Base-by-base conservation (phyloP, 2,797 vertebrate species). In the Lepilemur ruficaudatus region DNA sequence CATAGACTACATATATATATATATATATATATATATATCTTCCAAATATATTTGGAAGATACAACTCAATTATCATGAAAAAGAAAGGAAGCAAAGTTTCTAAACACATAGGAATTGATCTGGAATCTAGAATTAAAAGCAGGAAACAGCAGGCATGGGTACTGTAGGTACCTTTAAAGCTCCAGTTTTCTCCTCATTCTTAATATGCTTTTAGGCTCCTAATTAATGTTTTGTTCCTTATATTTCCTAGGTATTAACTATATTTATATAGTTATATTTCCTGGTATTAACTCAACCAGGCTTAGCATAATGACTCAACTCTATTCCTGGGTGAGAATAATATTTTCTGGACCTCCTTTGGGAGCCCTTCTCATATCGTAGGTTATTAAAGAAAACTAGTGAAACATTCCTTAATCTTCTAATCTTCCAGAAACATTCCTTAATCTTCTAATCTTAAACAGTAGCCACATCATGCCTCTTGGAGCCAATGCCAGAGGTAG, bases 291-390 rank as follows among this genome's bases (percentile, higher is more conserved):
- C 13, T 25, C 72, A 1, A 57, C 18, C 32, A 23, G 35, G 5
- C 14, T 43, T 57, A 70, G n/a, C 30, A 35, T 63, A 92, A 90
- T 70, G 25, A 86, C 15, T 14, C 7, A 38, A 78, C 18, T 76
- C 2, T 78, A 18, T 87, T 46, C 23, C 43, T 70, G 7, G 13
- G 30, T 84, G 18, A 84, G 50, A 81, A 80, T 50, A 90, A 11
- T 57, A 65, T 59, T 88, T 94, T 84, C 38, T 73, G 32, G 23
- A 50, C 23, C 5, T 69, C 59, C 22, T 83, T 90, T 95, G 30
- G 59, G 25, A 81, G 18, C 0, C 22, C 32, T 30, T 88, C 52
- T 93, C 17, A 76, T 35, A 10, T 38, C 6, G 7, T 48, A 69
- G 9, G 1, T 81, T 65, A 73, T 70, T 65, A 30, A 65, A 46